Evolutionary conservation across 2,888 invertebrate species (phyloP), one percentile per base, ranked within the genome.

Genomic region (Dryobota labecula): DNA sequence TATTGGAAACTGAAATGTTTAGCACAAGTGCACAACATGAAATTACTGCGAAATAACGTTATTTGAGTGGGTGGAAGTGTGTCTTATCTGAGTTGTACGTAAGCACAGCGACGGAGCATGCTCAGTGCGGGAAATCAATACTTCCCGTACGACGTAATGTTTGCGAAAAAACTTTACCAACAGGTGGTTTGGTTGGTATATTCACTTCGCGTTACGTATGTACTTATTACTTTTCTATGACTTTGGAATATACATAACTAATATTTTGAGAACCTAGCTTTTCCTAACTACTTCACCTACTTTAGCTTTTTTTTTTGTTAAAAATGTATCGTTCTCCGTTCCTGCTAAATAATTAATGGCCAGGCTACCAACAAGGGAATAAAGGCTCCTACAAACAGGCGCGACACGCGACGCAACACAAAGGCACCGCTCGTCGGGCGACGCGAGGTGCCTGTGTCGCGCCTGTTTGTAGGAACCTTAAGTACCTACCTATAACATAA

Each of bases 41-140:
- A 73, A 68, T 62, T 65, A 75, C 73, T 82, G 79, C 70, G 73
- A 68, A 79, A 72, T 73, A 81, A 67, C 73, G 80, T 49, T 73
- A 71, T 84, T 86, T 81, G 89, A 87, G 94, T 94, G 94, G 94
- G 93, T 88, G 93, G 89, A 86, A 80, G 82, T 85, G 82, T 78
- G 77, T 85, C 91, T 94, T 94, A 95, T 95, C 90, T 84, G 75
- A 75, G 71, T 80, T 83, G 83, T 89, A 91, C 91, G 90, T 87
- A 84, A 73, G 86, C 82, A 79, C 64, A 54, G 71, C 67, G 53
- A 76, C 74, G 78, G 95, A 90, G 94, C 95, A 95, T 95, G 95
- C 95, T 89, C 95, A 90, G 90, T 92, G 66, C 56, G 77, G 82
- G 92, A 94, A 95, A 95, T 95, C 95, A 94, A 95, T 95, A 95